phyloP scores from a whole-genome alignment of 2,797 vertebrate genomes.

The Artibeus jamaicensis region DNA sequence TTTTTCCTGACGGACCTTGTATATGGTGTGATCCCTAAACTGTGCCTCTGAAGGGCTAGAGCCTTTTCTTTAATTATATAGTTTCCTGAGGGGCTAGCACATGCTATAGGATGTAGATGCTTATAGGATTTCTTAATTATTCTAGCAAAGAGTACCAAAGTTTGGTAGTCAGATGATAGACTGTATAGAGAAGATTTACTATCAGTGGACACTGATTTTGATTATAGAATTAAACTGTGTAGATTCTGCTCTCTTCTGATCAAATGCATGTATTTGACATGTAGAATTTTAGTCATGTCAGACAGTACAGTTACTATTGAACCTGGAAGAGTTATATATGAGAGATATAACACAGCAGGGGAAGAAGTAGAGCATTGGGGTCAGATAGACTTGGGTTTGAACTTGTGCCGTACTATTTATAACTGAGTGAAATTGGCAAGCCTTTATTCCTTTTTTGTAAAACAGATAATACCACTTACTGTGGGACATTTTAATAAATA shows the following conservation, averaged over 20 bases:
- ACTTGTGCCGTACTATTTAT: background rate
- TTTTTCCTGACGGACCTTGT: background rate
- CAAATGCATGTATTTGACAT: background rate
- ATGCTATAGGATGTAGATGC: background rate
- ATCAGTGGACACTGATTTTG: background rate
- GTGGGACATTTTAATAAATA: constrained; percentile 3
- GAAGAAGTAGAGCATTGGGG: background rate
- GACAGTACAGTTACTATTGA: background rate
- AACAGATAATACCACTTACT: background rate
- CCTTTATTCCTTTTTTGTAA: constrained; percentile 30
- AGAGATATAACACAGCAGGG: background rate
- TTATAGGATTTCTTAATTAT: constrained; percentile 15
- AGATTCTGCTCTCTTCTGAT: background rate
- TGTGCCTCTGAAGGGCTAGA: background rate
- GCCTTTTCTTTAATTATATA: background rate
- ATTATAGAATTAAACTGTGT: constrained; percentile 6
- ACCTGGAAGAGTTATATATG: background rate
- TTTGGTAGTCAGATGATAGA: background rate
- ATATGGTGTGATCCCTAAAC: background rate
- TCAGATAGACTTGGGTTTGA: background rate
- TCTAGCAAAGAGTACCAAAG: background rate
- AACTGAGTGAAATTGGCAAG: constrained; percentile 1
- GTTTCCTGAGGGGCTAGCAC: background rate
- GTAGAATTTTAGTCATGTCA: constrained; percentile 17
- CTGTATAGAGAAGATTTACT: background rate